Percentiles rank a stretch among this genome's conserved stretches.
Conservation (phyloP, 2,888 invertebrate genomes). For the Arrhopalites spinosus region DNA sequence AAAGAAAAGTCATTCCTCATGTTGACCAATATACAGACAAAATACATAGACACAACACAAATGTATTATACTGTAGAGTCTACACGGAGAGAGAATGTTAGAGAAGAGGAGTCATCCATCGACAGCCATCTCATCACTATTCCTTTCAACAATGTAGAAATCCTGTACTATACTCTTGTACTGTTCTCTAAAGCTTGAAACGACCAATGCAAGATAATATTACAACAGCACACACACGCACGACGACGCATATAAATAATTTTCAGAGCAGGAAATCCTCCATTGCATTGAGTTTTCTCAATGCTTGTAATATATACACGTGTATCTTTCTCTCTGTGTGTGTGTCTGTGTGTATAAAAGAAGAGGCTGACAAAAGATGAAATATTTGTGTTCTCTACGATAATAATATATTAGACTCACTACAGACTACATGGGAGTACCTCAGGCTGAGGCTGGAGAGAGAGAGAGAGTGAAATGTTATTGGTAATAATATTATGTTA, state of each 20-base stretch:
- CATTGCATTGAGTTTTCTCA: background rate
- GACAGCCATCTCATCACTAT: background rate
- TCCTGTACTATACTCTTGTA: no score
- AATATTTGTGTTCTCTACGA: background rate
- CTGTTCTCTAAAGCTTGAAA: conserved; percentile 1
- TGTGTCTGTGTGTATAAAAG: background rate
- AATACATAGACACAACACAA: no score
- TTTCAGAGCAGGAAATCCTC: background rate
- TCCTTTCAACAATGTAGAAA: background rate
- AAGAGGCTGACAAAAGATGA: background rate
- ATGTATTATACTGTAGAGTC: no score
- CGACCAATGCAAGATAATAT: background rate
- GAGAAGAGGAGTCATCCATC: no score
- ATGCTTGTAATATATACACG: background rate
- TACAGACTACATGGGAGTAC: background rate
- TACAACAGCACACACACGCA: background rate
- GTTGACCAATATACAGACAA: background rate
- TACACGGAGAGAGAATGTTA: no score
- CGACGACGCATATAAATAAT: background rate
- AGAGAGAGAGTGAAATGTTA: conserved; percentile 9
- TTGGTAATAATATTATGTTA: background rate
- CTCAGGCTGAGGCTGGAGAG: background rate
- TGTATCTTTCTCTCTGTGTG: background rate
- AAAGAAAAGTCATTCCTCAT: background rate
- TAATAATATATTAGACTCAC: conserved; percentile 5